Conservation (phyloP, 2,888 invertebrate species). For the Coenonympha glycerion region DNA sequence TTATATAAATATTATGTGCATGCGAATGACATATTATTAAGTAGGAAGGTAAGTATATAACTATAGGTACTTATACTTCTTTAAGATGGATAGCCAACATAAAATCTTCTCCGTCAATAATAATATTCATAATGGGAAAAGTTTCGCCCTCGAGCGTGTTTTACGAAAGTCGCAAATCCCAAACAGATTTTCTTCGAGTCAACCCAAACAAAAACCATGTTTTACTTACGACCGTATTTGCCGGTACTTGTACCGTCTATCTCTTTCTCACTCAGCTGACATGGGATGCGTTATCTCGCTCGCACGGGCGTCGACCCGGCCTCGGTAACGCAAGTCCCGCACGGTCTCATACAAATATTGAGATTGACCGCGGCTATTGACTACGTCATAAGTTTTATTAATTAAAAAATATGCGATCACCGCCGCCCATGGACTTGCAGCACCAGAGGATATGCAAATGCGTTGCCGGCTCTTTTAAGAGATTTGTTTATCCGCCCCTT, state of each 20-base stretch:
- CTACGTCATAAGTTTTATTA: too few relatives aligned
- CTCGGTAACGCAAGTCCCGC: slow-evolving; percentile 28
- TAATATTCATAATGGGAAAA: background rate
- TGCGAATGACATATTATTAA: too few relatives aligned
- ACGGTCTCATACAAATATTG: slow-evolving; percentile 16
- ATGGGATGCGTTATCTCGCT: slow-evolving; percentile 33
- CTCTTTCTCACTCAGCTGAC: slow-evolving; percentile 33
- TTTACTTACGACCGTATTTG: slow-evolving; percentile 58
- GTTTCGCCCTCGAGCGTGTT: background rate
- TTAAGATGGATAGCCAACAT: too few relatives aligned
- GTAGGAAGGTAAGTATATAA: too few relatives aligned
- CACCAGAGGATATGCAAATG: too few relatives aligned
- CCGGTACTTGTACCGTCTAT: slow-evolving; percentile 39
- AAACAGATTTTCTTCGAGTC: slow-evolving; percentile 40
- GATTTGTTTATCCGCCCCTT: too few relatives aligned
- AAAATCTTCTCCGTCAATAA: background rate
- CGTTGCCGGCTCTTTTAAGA: too few relatives aligned
- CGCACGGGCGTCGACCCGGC: slow-evolving; percentile 58
- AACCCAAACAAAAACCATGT: slow-evolving; percentile 51
- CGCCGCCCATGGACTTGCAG: too few relatives aligned
- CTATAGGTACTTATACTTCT: too few relatives aligned
- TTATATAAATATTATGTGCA: too few relatives aligned
- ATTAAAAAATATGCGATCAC: too few relatives aligned
- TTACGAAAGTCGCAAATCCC: slow-evolving; percentile 30
- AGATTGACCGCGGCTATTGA: slow-evolving; percentile 16